Evolutionary conservation across 1,140 invertebrate genomes (phyloP), one percentile per base, ranked within the genome.

Genomic region (Paralvinella palmiformis): DNA sequence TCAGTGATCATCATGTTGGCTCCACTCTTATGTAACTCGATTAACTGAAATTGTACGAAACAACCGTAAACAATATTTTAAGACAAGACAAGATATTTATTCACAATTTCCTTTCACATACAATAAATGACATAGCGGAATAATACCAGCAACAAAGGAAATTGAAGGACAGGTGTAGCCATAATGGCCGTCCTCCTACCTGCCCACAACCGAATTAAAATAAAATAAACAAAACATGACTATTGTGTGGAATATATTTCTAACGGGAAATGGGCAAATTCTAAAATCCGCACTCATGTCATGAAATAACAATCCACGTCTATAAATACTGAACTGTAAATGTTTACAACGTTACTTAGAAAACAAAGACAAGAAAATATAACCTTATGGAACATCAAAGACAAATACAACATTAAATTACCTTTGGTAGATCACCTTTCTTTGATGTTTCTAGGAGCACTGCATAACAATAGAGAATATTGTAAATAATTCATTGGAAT

Each of bases 1-100:
- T 96, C 92, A 70, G 91, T 90, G 41, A 90, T 91, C 66, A 92
- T 80, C 15, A 96, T 80, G 48, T 91, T 93, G 76, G 87, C 93
- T 50, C 92, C 92, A 69, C 88, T 85, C 60, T 85, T 82, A 79
- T 93, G 89, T 24, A 94, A 81, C 69, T 92, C 88, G 81, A 88
- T 90, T 71, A 94, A 79, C 86, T 91, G 75, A n/a, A n/a, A n/a
- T n/a, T n/a, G n/a, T n/a, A n/a, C n/a, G n/a, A n/a, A n/a, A 20
- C 59, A 66, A 55, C 22, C 59, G 44, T 55, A 17, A 52, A 36
- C 15, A 17, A 64, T 61, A 22, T 41, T 53, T 32, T 20, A 22
- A 44, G 20, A 13, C n/a, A n/a, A n/a, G n/a, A n/a, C n/a, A n/a
- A n/a, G n/a, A n/a, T n/a, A n/a, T n/a, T n/a, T n/a, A n/a, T n/a